Evolutionary conservation across 2,113 vertebrate species (phyloP), one percentile per base, ranked within the genome.

Genomic region (Capricornis sumatraensis): DNA sequence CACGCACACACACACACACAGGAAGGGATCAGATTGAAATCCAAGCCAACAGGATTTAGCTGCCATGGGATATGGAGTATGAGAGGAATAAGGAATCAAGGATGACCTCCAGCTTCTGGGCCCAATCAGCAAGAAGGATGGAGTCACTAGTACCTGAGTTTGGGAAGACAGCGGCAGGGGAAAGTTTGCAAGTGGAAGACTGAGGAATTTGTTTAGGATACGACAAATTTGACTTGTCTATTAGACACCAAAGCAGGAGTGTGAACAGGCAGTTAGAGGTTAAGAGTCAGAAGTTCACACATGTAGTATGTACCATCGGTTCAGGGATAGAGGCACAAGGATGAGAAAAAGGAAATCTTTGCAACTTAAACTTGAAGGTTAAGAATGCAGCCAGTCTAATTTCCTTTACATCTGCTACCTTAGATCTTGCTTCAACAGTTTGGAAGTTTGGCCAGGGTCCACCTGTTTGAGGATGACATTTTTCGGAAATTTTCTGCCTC

Each of bases 281-380:
- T 50, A 45, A 71, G 47, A 50, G 27, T 36, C 30, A 27, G 6
- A 21, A 71, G 53, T 78, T 53, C 10, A 1, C 0, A 74, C 12
- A 3, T 10, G 3, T 7, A 15, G 7, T 71, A 6, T 30, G 3
- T 27, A 36, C n/a, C 6, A 6, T 27, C 71, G 6, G 5, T n/a
- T 93, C 33, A 47, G 52, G 4, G 40, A 13, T 14, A 53, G 5
- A 27, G 4, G 58, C 23, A 81, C 7, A 2, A 25, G 19, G 45
- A 84, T 1, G 6, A 55, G 52, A 40, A 55, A 55, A 36, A 4
- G 15, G 15, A 47, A 45, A 19, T 4, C 45, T 10, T 19, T 1
- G 0, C 47, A 64, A 33, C 3, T 52, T 33, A 52, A 81, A 13
- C 30, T 55, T 30, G 36, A 2, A 30, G n/a, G 81, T 2, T 43